Evolutionary conservation across 2,888 invertebrate genomes (phyloP).

Genomic region (Galerucella pusilla): DNA sequence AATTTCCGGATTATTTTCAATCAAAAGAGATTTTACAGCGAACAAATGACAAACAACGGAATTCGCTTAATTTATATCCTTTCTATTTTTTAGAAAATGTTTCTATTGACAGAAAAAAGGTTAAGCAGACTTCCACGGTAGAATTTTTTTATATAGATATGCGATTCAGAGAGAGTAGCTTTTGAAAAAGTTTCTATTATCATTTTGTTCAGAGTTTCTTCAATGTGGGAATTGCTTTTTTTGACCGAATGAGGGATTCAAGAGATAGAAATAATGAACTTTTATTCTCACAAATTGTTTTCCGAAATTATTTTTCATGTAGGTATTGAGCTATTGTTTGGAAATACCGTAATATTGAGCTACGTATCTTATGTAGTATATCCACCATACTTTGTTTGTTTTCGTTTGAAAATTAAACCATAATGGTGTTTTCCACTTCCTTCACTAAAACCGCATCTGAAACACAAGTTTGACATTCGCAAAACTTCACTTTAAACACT

Average conservation of each 20-base stretch:
- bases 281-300: too few relatives aligned
- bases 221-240: not conserved
- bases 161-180: not conserved
- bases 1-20: constrained; percentile 36
- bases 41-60: constrained; percentile 26
- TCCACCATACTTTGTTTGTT: too few relatives aligned
- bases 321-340: too few relatives aligned
- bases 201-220: not conserved
- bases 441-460: too few relatives aligned
- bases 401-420: too few relatives aligned
- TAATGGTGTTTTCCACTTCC: too few relatives aligned
- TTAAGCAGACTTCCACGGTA: not conserved
- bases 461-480: too few relatives aligned
- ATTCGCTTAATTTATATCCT: constrained; percentile 18
- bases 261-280: too few relatives aligned
- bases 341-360: too few relatives aligned
- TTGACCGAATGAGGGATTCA: not conserved
- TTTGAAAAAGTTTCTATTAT: not conserved
- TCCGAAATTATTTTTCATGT: too few relatives aligned
- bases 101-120: not conserved
- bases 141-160: not conserved
- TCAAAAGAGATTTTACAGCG: constrained; percentile 21
- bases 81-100: constrained; percentile 2
- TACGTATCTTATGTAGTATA: too few relatives aligned
- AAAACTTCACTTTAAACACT: too few relatives aligned